Evolutionary conservation across 1,140 invertebrate genomes (phyloP).

Genomic region (Drosophila pallidifrons): DNA sequence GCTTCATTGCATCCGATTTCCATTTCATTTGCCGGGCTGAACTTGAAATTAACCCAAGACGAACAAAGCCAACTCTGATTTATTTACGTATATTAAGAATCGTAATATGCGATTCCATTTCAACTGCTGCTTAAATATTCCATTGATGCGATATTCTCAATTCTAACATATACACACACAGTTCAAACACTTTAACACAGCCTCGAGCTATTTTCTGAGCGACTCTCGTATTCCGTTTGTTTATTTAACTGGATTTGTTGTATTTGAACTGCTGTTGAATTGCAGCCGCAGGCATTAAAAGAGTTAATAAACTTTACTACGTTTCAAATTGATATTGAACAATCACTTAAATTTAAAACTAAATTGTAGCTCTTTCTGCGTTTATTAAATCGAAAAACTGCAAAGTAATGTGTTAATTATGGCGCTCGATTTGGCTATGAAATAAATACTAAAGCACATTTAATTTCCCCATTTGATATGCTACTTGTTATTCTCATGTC

Average conservation of each 20-base stretch:
- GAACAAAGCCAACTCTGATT: constrained; percentile 2
- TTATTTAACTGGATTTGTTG: constrained; percentile 22
- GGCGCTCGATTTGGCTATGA: background rate
- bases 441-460: background rate
- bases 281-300: constrained; percentile 16
- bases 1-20: constrained; percentile 9
- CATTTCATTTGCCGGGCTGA: constrained; percentile 11
- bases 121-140: background rate
- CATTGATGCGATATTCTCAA: background rate
- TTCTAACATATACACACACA: background rate
- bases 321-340: constrained; percentile 12
- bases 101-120: background rate
- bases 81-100: background rate
- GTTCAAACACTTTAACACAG: background rate
- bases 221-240: background rate
- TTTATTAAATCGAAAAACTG: constrained; percentile 14
- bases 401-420: constrained; percentile 5
- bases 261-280: constrained; percentile 23
- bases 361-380: too few species aligned
- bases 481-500: too few species aligned
- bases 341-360: background rate
- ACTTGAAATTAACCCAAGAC: constrained; percentile 12
- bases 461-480: background rate
- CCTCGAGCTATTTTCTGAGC: background rate
- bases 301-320: constrained; percentile 10